Base-by-base conservation (phyloP, 1,140 invertebrate genomes). In the Drosophila ambigua region DNA sequence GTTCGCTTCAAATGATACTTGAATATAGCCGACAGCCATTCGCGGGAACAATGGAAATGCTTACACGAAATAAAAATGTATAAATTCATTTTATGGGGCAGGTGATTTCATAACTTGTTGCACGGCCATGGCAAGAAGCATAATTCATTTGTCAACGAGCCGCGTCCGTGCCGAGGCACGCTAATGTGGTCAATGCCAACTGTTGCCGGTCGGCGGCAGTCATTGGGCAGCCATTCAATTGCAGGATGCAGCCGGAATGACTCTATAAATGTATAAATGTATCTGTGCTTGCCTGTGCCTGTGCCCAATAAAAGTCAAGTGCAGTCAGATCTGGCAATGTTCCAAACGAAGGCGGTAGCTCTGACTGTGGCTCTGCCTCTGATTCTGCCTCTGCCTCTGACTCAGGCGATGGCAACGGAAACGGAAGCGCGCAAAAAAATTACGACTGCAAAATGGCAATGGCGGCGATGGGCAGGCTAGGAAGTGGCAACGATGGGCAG, bases 161-260 rank as follows among this genome's bases (percentile, higher is more conserved):
- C 58, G 23, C 44, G 15, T 15, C 73, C 45, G 23, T 55, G 49
- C 43, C 11, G 7, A 46, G 81, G 65, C 82, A 81, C 78, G 65
- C 78, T 88, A 79, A 83, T 88, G 69, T 88, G 83, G 83, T 88
- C 83, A 89, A 77, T 88, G 83, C 79, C 83, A 88, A 88, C 84
- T 88, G 83, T 88, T 88, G 83, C 82, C 68, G 67, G 64, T 31
- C 50, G 66, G 68, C 57, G 43, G 44, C 20, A 20, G 20, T 2
- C 20, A 20, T n/a, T 35, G 58, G 73, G 41, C 11, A 67, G 51
- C 58, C 73, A 69, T 79, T 83, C 77, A 81, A 76, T 71, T 77
- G 82, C 82, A 85, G 82, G 82, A 85, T 82, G 79, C 83, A 66
- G 71, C 48, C 74, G 49, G 78, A 73, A 85, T 65, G 83, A 88